Base-by-base conservation (phyloP, 2,113 vertebrate genomes). In the Paedocypris sp. region DNA sequence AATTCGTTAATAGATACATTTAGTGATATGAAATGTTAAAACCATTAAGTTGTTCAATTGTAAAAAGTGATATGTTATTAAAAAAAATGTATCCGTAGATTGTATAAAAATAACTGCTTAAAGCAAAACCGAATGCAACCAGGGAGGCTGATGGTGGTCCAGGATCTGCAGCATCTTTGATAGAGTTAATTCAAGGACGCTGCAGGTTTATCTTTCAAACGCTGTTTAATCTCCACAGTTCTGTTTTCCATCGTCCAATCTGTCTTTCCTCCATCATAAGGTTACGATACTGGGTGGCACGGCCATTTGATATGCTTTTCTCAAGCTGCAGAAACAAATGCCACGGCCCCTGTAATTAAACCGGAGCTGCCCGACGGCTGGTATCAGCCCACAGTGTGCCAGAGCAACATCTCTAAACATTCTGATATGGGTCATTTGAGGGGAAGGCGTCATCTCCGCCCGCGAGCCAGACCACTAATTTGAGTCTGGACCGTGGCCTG, bases 401-500 rank as follows among this genome's bases (percentile, higher is more conserved):
- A 13, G 11, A 49, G 46, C 33, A 26, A 47, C 56, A 43, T 66
- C 65, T 74, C 68, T 74, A 68, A 67, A 71, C 26, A 70, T 71
- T 62, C 28, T 66, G 68, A 64, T 49, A 15, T 26, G 52, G 41
- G 56, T 70, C 67, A 68, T 71, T 67, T 70, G 52, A 62, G 52
- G 65, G 68, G 64, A 62, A 61, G 67, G 67, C 67, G 60, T 70
- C 68, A 73, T 67, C 67, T 33, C 50, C 31, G 64, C 69, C 63
- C 61, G 69, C 71, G 71, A 68, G 62, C 11, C 35, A 42, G 60
- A 62, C 66, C 72, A 66, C 72, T 68, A 74, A 71, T 66, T 74
- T 62, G 62, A 46, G 68, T 74, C 59, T 56, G 63, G 57, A 57
- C 42, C 39, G 33, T 58, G 68, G 65, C 48, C 29, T 62, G 51